Conservation (phyloP, 2,797 vertebrate genomes). For the Chaetodon trifasciatus region DNA sequence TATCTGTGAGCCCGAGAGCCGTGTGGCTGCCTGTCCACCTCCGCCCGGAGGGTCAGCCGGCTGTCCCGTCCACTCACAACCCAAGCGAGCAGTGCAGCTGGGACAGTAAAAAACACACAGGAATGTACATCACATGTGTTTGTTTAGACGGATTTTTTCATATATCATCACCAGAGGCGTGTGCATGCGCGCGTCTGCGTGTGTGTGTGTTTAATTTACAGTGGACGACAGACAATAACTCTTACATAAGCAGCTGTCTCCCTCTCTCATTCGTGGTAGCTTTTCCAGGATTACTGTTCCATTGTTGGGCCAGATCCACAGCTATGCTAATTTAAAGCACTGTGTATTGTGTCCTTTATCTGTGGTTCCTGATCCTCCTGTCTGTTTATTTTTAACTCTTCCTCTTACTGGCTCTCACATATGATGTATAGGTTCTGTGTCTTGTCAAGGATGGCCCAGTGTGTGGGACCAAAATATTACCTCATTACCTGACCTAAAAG, state of each 20-base stretch:
- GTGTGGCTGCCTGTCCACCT: conserved; percentile 59
- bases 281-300: conserved; percentile 84
- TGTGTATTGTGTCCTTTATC: conserved; percentile 79
- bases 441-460: conserved; percentile 44
- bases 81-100: conserved; percentile 39
- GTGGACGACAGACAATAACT: conserved; percentile 76
- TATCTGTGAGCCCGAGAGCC: conserved; percentile 76
- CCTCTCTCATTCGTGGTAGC: conserved; percentile 81
- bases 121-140: conserved; percentile 69
- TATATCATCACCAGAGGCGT: conserved; percentile 63
- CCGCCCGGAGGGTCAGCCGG: conserved; percentile 38
- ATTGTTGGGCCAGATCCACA: conserved; percentile 82
- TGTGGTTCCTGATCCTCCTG: conserved; percentile 75
- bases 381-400: conserved; percentile 81
- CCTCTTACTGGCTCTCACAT: conserved; percentile 61
- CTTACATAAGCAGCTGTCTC: conserved; percentile 86
- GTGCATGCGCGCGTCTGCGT: conserved; percentile 23
- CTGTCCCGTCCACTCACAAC: conserved; percentile 52
- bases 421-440: conserved; percentile 60
- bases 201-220: conserved; percentile 74
- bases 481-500: conserved; percentile 22
- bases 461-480: conserved; percentile 31
- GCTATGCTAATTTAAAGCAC: conserved; percentile 84
- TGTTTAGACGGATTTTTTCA: conserved; percentile 55
- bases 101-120: conserved; percentile 58